Evolutionary conservation across 1,140 invertebrate species (phyloP).

Genomic region (Bombus affinis): DNA sequence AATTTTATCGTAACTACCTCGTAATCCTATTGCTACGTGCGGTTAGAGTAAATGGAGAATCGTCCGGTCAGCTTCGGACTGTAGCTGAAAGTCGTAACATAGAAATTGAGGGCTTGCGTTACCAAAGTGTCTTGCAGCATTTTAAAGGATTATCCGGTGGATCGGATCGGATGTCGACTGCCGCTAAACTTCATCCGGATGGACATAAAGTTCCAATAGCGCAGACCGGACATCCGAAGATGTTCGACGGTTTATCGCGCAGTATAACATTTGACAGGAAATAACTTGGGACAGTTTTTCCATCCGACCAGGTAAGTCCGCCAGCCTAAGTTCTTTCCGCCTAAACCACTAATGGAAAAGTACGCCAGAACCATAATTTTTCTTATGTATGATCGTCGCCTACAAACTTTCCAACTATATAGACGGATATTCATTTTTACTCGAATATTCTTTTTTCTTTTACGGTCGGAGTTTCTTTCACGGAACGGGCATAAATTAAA

Average conservation of each 20-base stretch:
- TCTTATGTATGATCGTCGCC: not conserved
- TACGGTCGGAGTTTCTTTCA: not conserved
- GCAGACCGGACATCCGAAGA: not conserved
- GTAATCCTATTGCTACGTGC: not conserved
- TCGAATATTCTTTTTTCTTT: not conserved
- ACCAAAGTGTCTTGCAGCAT: conserved; percentile 32
- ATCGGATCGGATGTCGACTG: conserved; percentile 44
- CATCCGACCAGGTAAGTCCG: not conserved
- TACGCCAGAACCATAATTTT: not conserved
- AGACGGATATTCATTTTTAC: not conserved
- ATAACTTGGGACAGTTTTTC: conserved; percentile 36
- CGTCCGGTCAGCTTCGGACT: not conserved
- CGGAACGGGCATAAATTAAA: too few species aligned
- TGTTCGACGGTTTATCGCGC: conserved; percentile 31
- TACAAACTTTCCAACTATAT: not conserved
- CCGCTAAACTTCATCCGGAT: conserved; percentile 41
- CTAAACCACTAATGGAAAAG: conserved; percentile 41
- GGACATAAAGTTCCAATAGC: conserved; percentile 19
- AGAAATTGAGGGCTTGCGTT: conserved; percentile 33
- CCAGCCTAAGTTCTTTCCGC: too few species aligned
- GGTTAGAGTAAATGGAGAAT: not conserved
- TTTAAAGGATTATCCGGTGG: conserved; percentile 55
- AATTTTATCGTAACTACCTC: not conserved
- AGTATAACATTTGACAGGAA: conserved; percentile 15
- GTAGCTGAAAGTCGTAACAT: conserved; percentile 3